Evolutionary conservation across 2,113 vertebrate genomes (phyloP).

Genomic region (Herpailurus yagouaroundi): DNA sequence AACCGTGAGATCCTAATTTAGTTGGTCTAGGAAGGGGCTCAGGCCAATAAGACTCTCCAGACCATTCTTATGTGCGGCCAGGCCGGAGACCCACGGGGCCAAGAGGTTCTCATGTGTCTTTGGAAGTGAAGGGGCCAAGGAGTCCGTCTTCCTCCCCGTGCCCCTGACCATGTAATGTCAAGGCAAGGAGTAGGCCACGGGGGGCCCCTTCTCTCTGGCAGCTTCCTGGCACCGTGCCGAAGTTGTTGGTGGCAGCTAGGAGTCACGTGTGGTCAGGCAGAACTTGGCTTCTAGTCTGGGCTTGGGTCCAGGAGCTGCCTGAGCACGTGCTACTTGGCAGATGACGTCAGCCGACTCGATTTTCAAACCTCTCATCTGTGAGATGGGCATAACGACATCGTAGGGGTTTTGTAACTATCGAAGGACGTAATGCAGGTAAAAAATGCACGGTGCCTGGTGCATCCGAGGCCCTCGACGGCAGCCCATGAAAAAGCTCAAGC

Average conservation of each 20-base stretch:
- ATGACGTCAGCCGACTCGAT: not conserved
- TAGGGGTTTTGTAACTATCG: not conserved
- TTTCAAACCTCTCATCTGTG: not conserved
- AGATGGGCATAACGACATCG: not conserved
- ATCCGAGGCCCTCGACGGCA: not conserved
- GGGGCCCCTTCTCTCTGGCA: not conserved
- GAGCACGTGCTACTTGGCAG: not conserved
- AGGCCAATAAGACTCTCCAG: too few relatives aligned
- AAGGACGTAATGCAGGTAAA: not conserved
- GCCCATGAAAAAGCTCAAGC: not conserved
- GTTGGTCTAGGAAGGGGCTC: not conserved
- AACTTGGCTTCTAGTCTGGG: not conserved
- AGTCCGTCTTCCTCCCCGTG: not conserved
- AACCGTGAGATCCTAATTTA: not conserved
- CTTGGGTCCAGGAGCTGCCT: not conserved
- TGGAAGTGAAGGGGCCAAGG: not conserved
- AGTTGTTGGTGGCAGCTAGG: not conserved
- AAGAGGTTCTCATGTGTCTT: not conserved
- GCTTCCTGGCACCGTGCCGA: not conserved
- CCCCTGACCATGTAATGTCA: rapidly evolving
- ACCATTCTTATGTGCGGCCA: not conserved
- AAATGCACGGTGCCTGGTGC: not conserved
- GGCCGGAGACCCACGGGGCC: not conserved
- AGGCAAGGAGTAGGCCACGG: not conserved
- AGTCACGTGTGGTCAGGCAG: not conserved